Evolutionary conservation across 2,888 invertebrate genomes (phyloP), one percentile per base, ranked within the genome.

Genomic region (Eurois occulta): DNA sequence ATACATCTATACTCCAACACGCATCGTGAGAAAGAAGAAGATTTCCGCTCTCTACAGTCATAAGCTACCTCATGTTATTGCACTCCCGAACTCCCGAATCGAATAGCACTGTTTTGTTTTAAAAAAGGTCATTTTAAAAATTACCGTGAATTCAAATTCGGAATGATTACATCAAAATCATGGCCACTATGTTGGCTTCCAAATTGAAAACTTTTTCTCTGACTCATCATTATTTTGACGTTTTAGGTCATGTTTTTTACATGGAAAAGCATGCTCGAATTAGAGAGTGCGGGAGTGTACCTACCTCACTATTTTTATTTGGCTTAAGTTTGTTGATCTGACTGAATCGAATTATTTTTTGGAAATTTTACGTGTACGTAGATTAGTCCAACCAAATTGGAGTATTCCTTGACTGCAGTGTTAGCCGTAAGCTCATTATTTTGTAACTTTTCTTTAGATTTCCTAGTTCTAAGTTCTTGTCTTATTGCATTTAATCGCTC

Each of bases 1-100:
- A 94, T 95, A 46, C 97, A 97, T 86, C 93, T 97, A 24, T 95
- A 94, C 87, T 96, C 97, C 72, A 92, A 92, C 81, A 90, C 92
- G 38, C 97, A 97, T 89, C 92, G 90, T 68, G 94, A 95, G 75
- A 95, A 94, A 60, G 96, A 96, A 80, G 93, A 95, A 35, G 94
- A 95, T 73, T 91, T 96, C 75, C 87, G 87, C n/a, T 84, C 87
- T 5, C 90, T 95, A 67, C 91, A 92, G 64, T 87, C 93, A 1
- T 95, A 93, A 88, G 77, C 35, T 62, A 46, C 32, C 24, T 62
- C 10, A 66, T 75, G 38, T 70, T 70, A 72, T 8, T 38, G 8
- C 8, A 41, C 21, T 66, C 21, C 38, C 11, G 1, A 38, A 48
- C 58, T 60, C 18, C n/a, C 52, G 35, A 43, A 78, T 77, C 10